Base-by-base conservation (phyloP, 2,888 invertebrate genomes). In the Sipha maydis region DNA sequence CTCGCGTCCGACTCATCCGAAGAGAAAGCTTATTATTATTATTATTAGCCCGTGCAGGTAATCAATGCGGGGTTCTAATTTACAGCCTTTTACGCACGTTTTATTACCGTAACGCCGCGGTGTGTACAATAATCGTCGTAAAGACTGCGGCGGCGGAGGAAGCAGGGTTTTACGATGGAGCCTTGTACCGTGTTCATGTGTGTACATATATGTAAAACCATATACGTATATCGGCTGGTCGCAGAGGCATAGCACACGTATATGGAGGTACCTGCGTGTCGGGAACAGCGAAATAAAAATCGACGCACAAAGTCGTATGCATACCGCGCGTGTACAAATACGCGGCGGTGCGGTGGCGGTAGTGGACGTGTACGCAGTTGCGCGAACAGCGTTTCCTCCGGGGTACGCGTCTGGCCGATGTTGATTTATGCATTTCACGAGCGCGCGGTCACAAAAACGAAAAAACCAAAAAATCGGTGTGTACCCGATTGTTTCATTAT, bases 71-170 rank as follows among this genome's bases (percentile, higher is more conserved):
- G 48, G 77, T 77, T 77, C 77, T 77, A 77, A 77, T 77, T 77
- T 77, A 77, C 77, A 77, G 77, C 77, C 48, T 77, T 77, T 77
- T 48, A 77, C 48, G 28, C 48, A 14, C 77, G 77, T 77, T 77
- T 77, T 77, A 77, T 77, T 48, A 48, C 48, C 48, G 48, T 77
- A 41, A 19, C 28, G 77, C 19, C 48, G 28, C 41, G 48, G 48
- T 48, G 48, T 14, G 28, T 48, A 48, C 2, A 48, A 77, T 48
- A 77, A 77, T 28, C 28, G 77, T 48, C 48, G 77, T 77, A 48
- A 77, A 77, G 48, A 48, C 77, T 17, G 48, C 77, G 17, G 48
- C 48, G 48, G 48, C 48, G 48, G 48, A 11, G 48, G 11, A 14
- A 48, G 14, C 48, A 48, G 48, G 48, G 28, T 48, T 77, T 77